These are phyloP conservation scores for Condylostylus longicornis DNA, from an alignment of 1,140 invertebrate species.

Conservation along the genomic window DNA sequence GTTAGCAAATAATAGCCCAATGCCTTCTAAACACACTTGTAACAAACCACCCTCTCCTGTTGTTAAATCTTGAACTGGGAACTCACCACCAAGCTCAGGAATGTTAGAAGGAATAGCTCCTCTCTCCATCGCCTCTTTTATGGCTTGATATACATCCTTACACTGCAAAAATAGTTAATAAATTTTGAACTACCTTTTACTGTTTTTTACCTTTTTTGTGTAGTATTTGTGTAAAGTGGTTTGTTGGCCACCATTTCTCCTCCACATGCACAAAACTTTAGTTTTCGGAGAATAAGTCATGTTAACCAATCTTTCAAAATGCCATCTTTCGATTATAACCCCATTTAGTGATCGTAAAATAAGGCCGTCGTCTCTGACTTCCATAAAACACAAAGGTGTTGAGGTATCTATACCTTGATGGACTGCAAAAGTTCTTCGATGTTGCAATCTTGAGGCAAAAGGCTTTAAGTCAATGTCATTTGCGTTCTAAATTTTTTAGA, in stretches of 20 bases:
- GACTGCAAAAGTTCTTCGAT: constrained; percentile 95
- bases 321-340: constrained; percentile 94
- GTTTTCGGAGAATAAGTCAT: constrained; percentile 99
- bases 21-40: constrained; percentile 98
- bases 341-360: constrained; percentile 69
- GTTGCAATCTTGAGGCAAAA: constrained; percentile 75
- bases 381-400: constrained; percentile 89
- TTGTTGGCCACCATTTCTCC: constrained; percentile 65
- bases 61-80: constrained; percentile 93
- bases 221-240: constrained; percentile 97
- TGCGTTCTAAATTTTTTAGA: constrained; percentile 49
- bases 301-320: constrained; percentile 97
- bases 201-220: constrained; percentile 75
- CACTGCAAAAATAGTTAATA: constrained; percentile 50
- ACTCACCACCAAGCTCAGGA: constrained; percentile 91
- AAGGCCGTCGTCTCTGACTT: constrained; percentile 95
- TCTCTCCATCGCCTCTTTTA: constrained; percentile 97
- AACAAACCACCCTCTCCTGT: constrained; percentile 92
- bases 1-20: constrained; percentile 93
- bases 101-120: constrained; percentile 66
- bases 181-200: background rate
- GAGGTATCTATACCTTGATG: constrained; percentile 83
- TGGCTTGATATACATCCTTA: constrained; percentile 94
- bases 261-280: constrained; percentile 91
- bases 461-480: constrained; percentile 96